These are phyloP conservation scores for Falco novaeseelandiae DNA, from an alignment of 2,797 vertebrate species.

Conservation along the genomic window DNA sequence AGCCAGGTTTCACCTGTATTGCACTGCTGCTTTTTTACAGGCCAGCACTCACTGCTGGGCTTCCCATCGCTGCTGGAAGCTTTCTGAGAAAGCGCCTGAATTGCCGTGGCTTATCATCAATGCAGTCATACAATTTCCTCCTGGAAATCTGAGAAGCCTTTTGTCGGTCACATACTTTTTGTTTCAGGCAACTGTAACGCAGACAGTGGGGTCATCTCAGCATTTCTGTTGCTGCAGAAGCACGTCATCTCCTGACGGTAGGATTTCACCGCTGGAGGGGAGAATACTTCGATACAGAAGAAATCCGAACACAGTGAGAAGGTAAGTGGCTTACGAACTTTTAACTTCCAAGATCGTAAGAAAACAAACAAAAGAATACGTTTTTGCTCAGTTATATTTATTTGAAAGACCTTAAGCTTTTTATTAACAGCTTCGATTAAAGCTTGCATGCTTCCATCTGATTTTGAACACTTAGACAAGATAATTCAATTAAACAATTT, in stretches of 20 bases:
- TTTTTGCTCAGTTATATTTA: not conserved
- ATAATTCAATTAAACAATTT: not conserved
- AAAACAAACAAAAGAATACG: not conserved
- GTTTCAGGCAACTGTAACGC: not conserved
- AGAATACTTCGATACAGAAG: not conserved
- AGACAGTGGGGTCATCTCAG: not conserved
- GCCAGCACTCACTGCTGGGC: rapidly evolving
- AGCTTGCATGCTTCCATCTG: rapidly evolving
- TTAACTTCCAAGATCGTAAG: not conserved
- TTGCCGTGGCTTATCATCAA: not conserved
- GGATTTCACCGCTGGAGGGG: not conserved
- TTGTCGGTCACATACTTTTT: rapidly evolving
- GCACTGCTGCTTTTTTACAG: not conserved
- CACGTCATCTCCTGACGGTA: rapidly evolving
- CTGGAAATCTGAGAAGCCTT: not conserved
- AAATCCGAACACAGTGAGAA: rapidly evolving
- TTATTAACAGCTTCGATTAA: not conserved
- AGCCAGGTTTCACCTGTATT: not conserved
- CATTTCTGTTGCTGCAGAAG: not conserved
- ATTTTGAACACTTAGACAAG: not conserved
- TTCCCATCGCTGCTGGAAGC: not conserved
- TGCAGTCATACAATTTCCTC: not conserved
- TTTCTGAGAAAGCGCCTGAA: not conserved
- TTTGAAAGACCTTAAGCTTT: not conserved
- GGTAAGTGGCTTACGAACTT: not conserved